phyloP scores from a whole-genome alignment of 2,888 invertebrate genomes.

The Leistus spinibarbis region DNA sequence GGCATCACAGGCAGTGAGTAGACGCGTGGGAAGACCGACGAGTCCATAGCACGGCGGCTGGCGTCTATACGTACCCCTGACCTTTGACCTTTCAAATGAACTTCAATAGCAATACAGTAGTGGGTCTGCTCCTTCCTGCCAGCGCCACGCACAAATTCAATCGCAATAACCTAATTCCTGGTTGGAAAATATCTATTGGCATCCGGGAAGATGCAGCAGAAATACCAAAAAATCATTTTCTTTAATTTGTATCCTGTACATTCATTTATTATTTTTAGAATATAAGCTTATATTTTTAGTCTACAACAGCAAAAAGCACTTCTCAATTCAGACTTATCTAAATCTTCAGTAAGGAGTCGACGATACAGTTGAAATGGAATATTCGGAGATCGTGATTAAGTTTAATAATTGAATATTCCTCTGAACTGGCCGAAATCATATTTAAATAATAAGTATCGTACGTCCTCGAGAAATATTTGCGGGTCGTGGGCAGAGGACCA shows the following conservation, averaged over 20 bases:
- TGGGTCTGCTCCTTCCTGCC: neutral
- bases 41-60: conserved; percentile 48
- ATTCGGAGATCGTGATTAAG: too few species aligned
- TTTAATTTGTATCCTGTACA: too few species aligned
- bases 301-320: too few species aligned
- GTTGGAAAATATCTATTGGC: too few species aligned
- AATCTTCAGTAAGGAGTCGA: too few species aligned
- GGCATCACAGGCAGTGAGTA: conserved; percentile 42
- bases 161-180: neutral
- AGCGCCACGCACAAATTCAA: neutral
- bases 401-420: neutral
- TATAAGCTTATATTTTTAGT: too few species aligned
- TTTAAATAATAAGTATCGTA: too few species aligned
- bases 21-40: conserved; percentile 48
- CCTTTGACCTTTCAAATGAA: conserved; percentile 50
- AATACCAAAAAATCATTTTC: too few species aligned
- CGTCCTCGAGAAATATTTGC: conserved; percentile 40
- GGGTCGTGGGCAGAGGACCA: conserved; percentile 34
- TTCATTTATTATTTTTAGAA: too few species aligned
- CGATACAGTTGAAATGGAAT: too few species aligned
- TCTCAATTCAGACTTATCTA: too few species aligned
- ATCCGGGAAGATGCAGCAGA: too few species aligned
- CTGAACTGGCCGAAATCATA: neutral
- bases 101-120: conserved; percentile 45
- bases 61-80: conserved; percentile 48